Evolutionary conservation across 2,888 invertebrate species (phyloP), one percentile per base, ranked within the genome.

Genomic region (Hoplodrina ambigua): DNA sequence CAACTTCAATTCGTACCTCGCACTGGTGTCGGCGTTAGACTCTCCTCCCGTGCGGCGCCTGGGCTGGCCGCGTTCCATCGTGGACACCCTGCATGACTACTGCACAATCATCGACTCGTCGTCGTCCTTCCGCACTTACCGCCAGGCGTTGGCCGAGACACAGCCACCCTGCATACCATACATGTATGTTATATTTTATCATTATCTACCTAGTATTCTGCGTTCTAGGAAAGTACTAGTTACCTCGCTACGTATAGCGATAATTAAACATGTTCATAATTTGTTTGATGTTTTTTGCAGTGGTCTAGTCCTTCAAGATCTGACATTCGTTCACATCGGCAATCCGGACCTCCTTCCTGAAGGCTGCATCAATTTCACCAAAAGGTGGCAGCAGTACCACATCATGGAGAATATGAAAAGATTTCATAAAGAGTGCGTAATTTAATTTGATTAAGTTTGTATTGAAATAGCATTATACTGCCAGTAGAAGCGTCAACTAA

Each of bases 151-250:
- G 82, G 98, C 98, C 7, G 99, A 99, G 90, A 99, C 99, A 7
- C 98, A 98, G 90, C 99, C 99, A 46, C 99, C 99, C 46, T 99
- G 99, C 93, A 99, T 99, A 95, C 99, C 99, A 5, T 99, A 99
- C 94, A 99, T 99, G 99, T 99, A 95, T 97, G 98, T 97, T 4
- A 37, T 15, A 11, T 1, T 20, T 66, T 0, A 15, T 46, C 46
- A 17, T 46, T 17, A 46, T 46, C 17, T 46, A 17, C 46, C 17
- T 11, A 41, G 41, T 11, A 41, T 1, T 41, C 11, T 41, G 11
- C 46, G 17, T 46, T 46, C 17, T 46, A 7, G 37, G 37, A 37
- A 37, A 10, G 37, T 0, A 10, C 44, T 44, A 8, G 44, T 44
- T 44, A 44, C 13, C 2, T 8, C 44, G 2, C 44, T 44, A 44